Evolutionary conservation across 2,888 invertebrate species (phyloP).

Genomic region (Xestia sexstrigata): DNA sequence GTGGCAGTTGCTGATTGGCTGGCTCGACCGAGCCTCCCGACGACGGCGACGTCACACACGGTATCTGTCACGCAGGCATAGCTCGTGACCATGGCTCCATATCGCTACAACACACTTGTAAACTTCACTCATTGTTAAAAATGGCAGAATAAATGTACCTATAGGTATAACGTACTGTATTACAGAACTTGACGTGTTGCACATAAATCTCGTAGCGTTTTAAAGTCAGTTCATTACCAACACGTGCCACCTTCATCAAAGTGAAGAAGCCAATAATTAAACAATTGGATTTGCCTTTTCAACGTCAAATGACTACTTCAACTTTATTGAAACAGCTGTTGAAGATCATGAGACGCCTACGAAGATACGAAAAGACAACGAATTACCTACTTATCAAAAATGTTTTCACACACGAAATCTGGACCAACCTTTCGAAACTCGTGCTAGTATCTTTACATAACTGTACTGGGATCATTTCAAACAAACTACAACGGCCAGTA

Average conservation of each 20-base stretch:
- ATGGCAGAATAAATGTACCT: constrained; percentile 15
- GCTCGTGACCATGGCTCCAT: constrained; percentile 73
- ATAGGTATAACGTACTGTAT: constrained; percentile 6
- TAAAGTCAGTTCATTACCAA: background rate
- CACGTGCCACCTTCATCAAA: constrained; percentile 27
- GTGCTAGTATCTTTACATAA: constrained; percentile 22
- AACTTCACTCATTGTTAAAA: constrained; percentile 63
- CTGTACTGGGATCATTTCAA: constrained; percentile 16
- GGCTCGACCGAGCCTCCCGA: constrained; percentile 81
- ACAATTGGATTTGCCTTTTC: constrained; percentile 22
- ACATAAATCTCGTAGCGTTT: constrained; percentile 36
- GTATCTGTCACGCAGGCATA: constrained; percentile 71
- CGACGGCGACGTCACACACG: constrained; percentile 65
- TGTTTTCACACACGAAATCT: background rate
- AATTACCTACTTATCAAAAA: background rate
- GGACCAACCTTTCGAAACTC: constrained; percentile 3
- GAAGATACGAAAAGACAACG: background rate
- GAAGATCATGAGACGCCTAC: background rate
- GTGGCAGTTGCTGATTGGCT: constrained; percentile 73
- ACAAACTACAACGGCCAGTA: constrained; percentile 16
- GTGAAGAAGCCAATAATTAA: constrained; percentile 27
- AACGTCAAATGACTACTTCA: constrained; percentile 16
- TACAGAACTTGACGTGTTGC: constrained; percentile 15
- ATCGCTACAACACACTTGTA: constrained; percentile 50
- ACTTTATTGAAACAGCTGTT: constrained; percentile 7